A percentile compares a stretch with the other conserved stretches of the same genome.
phyloP scores from a whole-genome alignment of 2,113 vertebrate genomes.

The Centropus bengalensis region DNA sequence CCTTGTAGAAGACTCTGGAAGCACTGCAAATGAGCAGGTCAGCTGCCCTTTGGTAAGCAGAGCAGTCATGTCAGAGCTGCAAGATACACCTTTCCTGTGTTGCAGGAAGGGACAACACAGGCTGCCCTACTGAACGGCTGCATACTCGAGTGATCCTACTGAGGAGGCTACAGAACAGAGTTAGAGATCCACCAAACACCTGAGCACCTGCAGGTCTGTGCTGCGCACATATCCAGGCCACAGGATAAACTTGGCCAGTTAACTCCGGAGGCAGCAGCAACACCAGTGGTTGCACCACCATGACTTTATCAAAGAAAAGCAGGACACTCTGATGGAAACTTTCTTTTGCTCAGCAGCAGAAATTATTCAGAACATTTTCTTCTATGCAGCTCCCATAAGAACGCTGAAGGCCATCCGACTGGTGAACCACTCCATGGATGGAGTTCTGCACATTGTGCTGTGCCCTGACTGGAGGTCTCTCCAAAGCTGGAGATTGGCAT shows the following conservation, averaged over 20 bases:
- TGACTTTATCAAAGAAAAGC: neutral
- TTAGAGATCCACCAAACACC: neutral
- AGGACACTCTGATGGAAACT: neutral
- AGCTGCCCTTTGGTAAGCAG: neutral
- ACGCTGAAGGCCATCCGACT: accelerated
- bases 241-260: neutral
- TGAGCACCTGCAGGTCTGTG: neutral
- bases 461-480: accelerated
- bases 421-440: accelerated
- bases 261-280: neutral
- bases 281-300: accelerated
- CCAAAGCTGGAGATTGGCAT: too few species aligned
- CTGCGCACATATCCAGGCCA: accelerated
- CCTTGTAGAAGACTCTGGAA: neutral
- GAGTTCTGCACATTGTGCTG: neutral
- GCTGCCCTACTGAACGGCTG: neutral
- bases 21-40: neutral
- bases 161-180: neutral
- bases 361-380: neutral
- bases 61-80: neutral
- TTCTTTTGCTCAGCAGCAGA: neutral
- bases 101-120: neutral
- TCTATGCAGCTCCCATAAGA: neutral
- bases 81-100: neutral
- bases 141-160: accelerated